Base-by-base conservation (phyloP, 2,888 invertebrate genomes). In the Amblyjoppa proteus region DNA sequence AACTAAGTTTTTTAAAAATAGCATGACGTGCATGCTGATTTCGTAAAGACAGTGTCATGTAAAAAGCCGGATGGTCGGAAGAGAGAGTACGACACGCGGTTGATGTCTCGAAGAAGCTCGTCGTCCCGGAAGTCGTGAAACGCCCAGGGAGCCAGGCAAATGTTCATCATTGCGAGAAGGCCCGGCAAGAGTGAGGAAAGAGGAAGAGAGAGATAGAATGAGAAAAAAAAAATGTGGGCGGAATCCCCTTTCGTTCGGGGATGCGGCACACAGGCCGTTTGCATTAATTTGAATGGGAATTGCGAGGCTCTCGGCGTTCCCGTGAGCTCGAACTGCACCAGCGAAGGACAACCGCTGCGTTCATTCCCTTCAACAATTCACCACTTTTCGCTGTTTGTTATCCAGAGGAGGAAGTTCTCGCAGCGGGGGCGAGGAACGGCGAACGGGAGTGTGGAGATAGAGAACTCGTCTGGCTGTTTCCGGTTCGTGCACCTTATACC, bases 211-310 rank as follows among this genome's bases (percentile, higher is more conserved):
- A 87, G 90, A 90, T 16, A 34, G 34, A 34, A 53, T 2, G 41
- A 56, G 56, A 68, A 31, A 45, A 66, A 66, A 80, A 71, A 73
- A 66, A 87, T 88, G 88, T 89, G 88, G 89, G 89, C 88, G 89
- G 88, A 88, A 89, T 87, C 85, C 88, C 87, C 85, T 89, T 89
- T 89, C 89, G 89, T 86, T 77, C 83, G 75, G 87, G 87, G 84
- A 84, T 88, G 84, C 88, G 79, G 75, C 78, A 75, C 85, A 81
- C 81, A 79, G 88, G 88, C 88, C 89, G 91, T 91, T 91, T 91
- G 91, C 91, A 91, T 91, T 91, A 91, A 91, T 91, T 91, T 91
- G 91, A 91, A 91, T 91, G 89, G 90, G 90, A 91, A 91, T 91
- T 90, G 91, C 90, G 82, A 73, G 76, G 85, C 88, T 87, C 87